Evolutionary conservation across 1,140 invertebrate species (phyloP), one percentile per base, ranked within the genome.

Genomic region (Trichomalopsis sarcophagae): DNA sequence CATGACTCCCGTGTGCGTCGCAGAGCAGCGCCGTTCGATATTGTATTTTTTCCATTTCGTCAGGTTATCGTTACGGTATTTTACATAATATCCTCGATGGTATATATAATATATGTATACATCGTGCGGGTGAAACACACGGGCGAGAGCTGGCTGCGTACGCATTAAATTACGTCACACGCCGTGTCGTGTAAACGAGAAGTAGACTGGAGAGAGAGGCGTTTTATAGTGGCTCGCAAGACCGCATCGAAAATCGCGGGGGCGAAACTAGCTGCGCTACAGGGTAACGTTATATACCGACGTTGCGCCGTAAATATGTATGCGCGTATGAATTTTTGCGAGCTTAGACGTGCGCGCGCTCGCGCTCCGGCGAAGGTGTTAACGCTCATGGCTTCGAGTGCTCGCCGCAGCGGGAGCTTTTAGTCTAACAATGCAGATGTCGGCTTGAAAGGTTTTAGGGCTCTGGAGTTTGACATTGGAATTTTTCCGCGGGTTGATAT

Each of bases 281-380:
- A n/a, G 3, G 17, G n/a, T n/a, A n/a, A 5, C 55, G 21, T 21
- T 62, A 21, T 62, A 62, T 62, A 62, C 55, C 7, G 14, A 62
- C 17, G 55, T 7, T 62, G 17, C 23, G 69, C 69, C 69, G 27
- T 71, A 71, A 71, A 71, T 71, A 71, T 71, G 3, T 13, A 71
- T 71, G 69, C 69, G 69, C 69, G 69, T 71, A 71, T 71, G 69
- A 71, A 71, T 71, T 71, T 71, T 71, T 71, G 69, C 69, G 69
- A 27, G 69, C 69, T 33, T 33, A 71, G 69, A n/a, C 27, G 27
- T 17, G 27, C 27, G 9, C 27, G 69, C 6, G 33, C 33, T 36
- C 5, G 69, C 6, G 33, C 33, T 36, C 5, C 10, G 10, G n/a
- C 21, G 27, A 27, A 17, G 10, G 27, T 10, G 21, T 71, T 33